Base-by-base conservation (phyloP, 2,888 invertebrate genomes). In the Trissoscelio sp. region DNA sequence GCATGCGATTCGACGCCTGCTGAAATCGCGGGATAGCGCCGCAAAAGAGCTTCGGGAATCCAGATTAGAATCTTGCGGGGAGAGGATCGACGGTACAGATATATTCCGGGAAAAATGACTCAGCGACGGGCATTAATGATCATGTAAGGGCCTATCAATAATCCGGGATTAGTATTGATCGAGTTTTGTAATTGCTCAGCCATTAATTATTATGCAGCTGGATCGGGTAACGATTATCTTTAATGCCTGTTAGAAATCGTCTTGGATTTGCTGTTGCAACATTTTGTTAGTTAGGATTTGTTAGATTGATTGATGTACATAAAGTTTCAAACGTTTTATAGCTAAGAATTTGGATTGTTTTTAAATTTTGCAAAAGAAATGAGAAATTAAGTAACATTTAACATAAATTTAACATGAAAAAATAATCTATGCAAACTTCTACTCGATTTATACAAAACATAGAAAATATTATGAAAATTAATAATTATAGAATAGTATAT, bases 1-100 rank as follows among this genome's bases (percentile, higher is more conserved):
- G 72, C 72, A 57, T 72, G 66, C 72, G 70, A 78, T 66, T 70
- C 72, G 64, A 80, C 80, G 80, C 74, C 80, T 64, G 69, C 75
- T 80, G 11, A 70, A 80, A 80, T 75, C 48, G 62, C 75, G 58
- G 34, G 70, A 80, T 64, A 79, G 74, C 62, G 62, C 69, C 73
- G 69, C 69, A 37, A 66, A 79, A 53, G 44, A 60, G 34, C 46
- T 20, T 34, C 58, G 16, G 16, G 16, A 51, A 69, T 74, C 37
- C n/a, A 57, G 66, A 80, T 75, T 66, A 58, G 58, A 42, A 66
- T 70, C 73, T 60, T 12, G 37, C 22, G 44, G 18, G n/a, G 14
- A 69, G 14, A 42, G 39, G 37, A 28, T 60, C 34, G 20, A 11
- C 44, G 20, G 11, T 60, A 44, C 22, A 44, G 62, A 51, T 66